Evolutionary conservation across 2,113 vertebrate species (phyloP), one percentile per base, ranked within the genome.

Genomic region (Collichthys lucidus): DNA sequence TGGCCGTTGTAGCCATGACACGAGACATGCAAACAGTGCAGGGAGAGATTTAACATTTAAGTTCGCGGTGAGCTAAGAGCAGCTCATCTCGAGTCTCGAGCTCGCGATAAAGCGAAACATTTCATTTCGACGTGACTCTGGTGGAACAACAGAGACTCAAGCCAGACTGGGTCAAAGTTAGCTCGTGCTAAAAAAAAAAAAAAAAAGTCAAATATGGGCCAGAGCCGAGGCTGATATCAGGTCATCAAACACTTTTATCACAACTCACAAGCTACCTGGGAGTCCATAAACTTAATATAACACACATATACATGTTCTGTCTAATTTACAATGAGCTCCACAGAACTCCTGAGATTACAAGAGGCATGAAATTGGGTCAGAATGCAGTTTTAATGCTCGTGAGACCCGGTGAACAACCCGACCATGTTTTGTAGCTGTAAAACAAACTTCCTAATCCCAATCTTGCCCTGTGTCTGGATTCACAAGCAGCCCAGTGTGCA

Each of bases 371-470:
- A 0, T 44, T 29, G 52, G 35, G 74, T 72, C 67, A 66, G 52
- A 64, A 64, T 59, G 74, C 31, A 44, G 12, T 26, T 77, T 60
- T 59, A 77, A 50, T 50, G 47, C 49, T 55, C 0, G 31, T 74
- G 59, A 63, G 72, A 67, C 57, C 35, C 12, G 22, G 50, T 40
- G 62, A 74, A 47, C 53, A 63, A 73, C 73, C 78, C 56, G 47
- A 62, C 56, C 46, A 61, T 65, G 70, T 35, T 19, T 72, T 65
- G 8, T 46, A 47, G 59, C 74, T 79, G 59, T 49, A 70, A 74
- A 86, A 74, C 63, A 74, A 46, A 22, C 40, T 22, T 78, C 40
- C 64, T 70, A 85, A 85, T 85, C 83, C 72, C 75, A 79, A 82
- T 86, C 84, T 61, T 72, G 9, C 70, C 53, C 46, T n/a, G 60